Percentiles rank a stretch among this genome's conserved stretches.
These are phyloP conservation scores for Meta bourneti DNA, from an alignment of 2,888 invertebrate species.

Conservation along the genomic window DNA sequence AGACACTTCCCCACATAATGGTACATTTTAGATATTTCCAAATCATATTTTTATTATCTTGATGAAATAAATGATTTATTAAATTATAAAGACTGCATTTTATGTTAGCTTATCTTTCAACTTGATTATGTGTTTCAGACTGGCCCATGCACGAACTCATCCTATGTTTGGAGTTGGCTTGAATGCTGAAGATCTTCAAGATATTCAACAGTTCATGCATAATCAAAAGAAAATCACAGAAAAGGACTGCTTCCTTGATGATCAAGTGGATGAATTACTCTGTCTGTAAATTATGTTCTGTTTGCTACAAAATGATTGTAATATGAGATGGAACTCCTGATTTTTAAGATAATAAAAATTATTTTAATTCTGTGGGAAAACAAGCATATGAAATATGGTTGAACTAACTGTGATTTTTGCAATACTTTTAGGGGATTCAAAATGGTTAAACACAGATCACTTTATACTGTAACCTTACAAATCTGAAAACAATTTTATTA, in stretches of 20 bases:
- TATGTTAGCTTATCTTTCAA: not conserved
- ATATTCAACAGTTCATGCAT: slow-evolving; percentile 67
- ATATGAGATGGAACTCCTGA: not conserved
- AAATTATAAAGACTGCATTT: not conserved
- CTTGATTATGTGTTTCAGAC: slow-evolving; percentile 21
- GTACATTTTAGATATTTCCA: no score
- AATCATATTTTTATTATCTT: no score
- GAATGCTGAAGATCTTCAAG: slow-evolving; percentile 67
- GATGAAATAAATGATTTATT: no score
- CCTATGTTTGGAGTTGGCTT: slow-evolving; percentile 68
- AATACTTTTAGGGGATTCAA: not conserved
- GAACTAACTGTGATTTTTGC: slow-evolving; percentile 42
- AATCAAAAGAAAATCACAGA: slow-evolving; percentile 59
- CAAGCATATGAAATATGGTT: not conserved
- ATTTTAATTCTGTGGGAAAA: not conserved
- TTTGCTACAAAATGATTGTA: not conserved
- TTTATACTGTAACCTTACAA: not conserved
- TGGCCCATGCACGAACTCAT: slow-evolving; percentile 71
- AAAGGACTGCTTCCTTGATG: slow-evolving; percentile 70
- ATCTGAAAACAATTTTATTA: not conserved
- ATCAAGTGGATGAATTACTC: slow-evolving; percentile 69
- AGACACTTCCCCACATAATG: no score
- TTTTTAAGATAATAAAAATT: not conserved
- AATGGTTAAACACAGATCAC: not conserved
- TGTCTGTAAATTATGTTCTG: slow-evolving; percentile 30